Percentiles rank a stretch among this genome's conserved stretches.
These are phyloP conservation scores for Drosophila pseudoobscura DNA, from an alignment of 1,140 invertebrate species.

Conservation along the genomic window DNA sequence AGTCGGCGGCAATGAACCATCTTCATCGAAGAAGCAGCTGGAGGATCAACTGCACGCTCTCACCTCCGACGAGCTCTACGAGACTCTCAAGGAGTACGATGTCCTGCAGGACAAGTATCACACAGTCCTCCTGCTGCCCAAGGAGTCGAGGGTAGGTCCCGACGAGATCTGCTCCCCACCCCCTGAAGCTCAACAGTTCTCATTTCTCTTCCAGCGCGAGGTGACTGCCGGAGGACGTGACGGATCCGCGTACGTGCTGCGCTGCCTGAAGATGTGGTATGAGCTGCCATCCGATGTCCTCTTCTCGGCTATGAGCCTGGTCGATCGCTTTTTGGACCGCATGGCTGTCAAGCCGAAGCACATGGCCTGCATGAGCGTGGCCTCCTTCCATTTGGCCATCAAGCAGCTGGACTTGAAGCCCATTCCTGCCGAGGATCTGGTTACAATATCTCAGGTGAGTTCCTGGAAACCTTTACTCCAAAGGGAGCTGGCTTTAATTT, in stretches of 20 bases:
- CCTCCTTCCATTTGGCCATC: conserved; percentile 83
- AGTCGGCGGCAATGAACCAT: conserved; percentile 47
- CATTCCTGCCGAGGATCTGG: conserved; percentile 82
- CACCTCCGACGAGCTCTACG: conserved; percentile 84
- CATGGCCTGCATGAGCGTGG: conserved; percentile 83
- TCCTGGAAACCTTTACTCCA: background rate
- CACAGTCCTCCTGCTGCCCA: conserved; percentile 87
- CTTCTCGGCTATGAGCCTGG: conserved; percentile 89
- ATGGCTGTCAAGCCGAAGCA: conserved; percentile 86
- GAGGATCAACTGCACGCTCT: conserved; percentile 71
- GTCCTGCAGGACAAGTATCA: conserved; percentile 88
- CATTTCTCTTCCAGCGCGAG: conserved; percentile 84
- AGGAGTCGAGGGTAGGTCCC: conserved; percentile 84
- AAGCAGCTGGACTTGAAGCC: conserved; percentile 80
- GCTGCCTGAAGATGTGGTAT: conserved; percentile 92
- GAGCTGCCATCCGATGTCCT: conserved; percentile 90
- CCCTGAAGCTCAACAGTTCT: conserved; percentile 27
- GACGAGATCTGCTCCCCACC: background rate
- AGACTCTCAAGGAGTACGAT: conserved; percentile 88
- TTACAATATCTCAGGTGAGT: conserved; percentile 83
- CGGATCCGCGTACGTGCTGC: conserved; percentile 90
- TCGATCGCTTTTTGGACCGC: conserved; percentile 90
- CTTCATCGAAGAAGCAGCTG: conserved; percentile 52
- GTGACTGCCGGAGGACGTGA: conserved; percentile 89
- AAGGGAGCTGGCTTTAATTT: conserved; percentile 53